Base-by-base conservation (phyloP, 2,888 invertebrate genomes). In the Craniophora ligustri region DNA sequence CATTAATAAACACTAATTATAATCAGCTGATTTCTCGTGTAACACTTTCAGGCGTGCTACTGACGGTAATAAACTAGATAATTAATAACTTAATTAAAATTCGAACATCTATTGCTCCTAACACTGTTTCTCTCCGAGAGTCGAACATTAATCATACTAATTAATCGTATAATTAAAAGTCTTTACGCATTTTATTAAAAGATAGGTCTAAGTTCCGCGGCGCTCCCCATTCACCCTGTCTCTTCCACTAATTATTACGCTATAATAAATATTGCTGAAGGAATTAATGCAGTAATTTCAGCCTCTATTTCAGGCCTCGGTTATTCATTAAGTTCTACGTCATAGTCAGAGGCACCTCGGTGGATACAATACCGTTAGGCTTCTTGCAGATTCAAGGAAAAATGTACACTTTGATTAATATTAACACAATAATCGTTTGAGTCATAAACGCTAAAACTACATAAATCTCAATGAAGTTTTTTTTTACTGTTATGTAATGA, bases 281-380 rank as follows among this genome's bases (percentile, higher is more conserved):
- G 76, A 81, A 78, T 83, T 82, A 82, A 78, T 80, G 81, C 78
- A 75, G 82, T 78, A 84, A 84, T 84, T 83, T 76, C 60, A 66
- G 70, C 62, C 74, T 61, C 67, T 78, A 53, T 72, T 75, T 67
- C 62, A 68, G 50, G 61, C 44, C 30, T 41, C 60, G 73, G 75
- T 77, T 82, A 80, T 81, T 80, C 76, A 80, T 78, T 80, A 76
- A 75, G 62, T 67, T 71, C 66, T 67, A 57, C 71, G 67, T 78
- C 77, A 79, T 72, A 73, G 69, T 67, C 19, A 46, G 48, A 41
- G 50, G 42, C 51, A 38, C 34, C 26, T 40, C 34, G 16, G 18
- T n/a, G 35, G 23, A 30, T 46, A 55, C 35, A 46, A 31, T 63
- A 18, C 5, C 2, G 26, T 62, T 49, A 75, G 53, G 67, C 40